Conservation (phyloP, 2,113 vertebrate species). For the Phalacrocorax aristotelis region DNA sequence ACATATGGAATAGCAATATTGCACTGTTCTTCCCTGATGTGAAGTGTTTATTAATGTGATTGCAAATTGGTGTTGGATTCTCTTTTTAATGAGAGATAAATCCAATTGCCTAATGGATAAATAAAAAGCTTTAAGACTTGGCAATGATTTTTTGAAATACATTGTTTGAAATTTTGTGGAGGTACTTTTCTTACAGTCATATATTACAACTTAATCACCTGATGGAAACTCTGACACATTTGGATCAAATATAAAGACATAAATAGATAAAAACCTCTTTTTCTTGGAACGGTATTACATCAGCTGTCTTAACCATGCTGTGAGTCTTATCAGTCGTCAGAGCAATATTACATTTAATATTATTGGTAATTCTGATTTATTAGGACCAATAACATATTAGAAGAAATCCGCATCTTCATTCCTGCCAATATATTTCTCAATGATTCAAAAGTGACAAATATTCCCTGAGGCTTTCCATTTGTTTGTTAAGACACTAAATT, state of each 20-base stretch:
- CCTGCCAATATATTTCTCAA: neutral
- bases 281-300: fast-evolving
- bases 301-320: neutral
- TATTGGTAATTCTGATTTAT: neutral
- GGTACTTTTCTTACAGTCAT: neutral
- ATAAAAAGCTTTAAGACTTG: neutral
- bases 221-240: neutral
- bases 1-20: neutral
- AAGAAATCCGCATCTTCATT: neutral
- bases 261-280: neutral
- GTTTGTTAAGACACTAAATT: neutral
- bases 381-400: neutral
- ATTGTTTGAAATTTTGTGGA: neutral
- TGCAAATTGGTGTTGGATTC: neutral
- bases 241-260: neutral
- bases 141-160: neutral
- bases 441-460: neutral
- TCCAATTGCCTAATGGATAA: neutral
- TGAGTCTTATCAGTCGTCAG: neutral
- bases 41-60: neutral
- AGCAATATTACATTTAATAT: neutral
- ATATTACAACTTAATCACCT: neutral
- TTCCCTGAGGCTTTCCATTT: neutral
- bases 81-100: neutral
- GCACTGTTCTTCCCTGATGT: neutral